These are phyloP conservation scores for Hippocampus kuda DNA, from an alignment of 2,797 vertebrate species.

Conservation along the genomic window DNA sequence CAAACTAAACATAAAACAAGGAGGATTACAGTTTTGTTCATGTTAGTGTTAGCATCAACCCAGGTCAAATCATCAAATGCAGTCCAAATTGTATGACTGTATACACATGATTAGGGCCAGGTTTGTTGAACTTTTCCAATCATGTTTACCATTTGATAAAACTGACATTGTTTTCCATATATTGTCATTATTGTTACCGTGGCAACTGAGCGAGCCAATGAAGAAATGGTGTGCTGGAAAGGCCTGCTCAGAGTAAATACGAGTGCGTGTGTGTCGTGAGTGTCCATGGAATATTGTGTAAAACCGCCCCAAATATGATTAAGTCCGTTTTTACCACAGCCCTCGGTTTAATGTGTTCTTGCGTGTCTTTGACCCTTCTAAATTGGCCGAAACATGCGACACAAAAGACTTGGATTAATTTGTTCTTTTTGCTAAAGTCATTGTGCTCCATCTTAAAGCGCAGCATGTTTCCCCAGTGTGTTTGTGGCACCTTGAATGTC, in stretches of 20 bases:
- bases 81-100: not conserved
- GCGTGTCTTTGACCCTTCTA: not conserved
- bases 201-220: not conserved
- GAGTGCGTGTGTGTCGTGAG: not conserved
- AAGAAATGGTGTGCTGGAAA: not conserved
- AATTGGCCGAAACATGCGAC: slow-evolving; percentile 1
- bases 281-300: not conserved
- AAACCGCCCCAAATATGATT: not conserved
- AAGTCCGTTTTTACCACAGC: not conserved
- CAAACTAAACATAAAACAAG: too few relatives aligned
- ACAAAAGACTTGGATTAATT: not conserved
- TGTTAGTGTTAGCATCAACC: too few relatives aligned
- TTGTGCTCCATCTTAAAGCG: slow-evolving; percentile 45
- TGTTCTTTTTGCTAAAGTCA: not conserved
- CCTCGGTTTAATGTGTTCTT: not conserved
- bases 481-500: slow-evolving; percentile 66
- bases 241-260: not conserved
- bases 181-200: not conserved
- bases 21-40: too few relatives aligned
- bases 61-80: not conserved
- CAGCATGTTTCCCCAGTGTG: slow-evolving; percentile 51
- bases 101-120: not conserved
- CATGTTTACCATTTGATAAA: not conserved
- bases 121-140: not conserved
- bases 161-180: not conserved